A percentile compares a stretch with the other conserved stretches of the same genome.
These are phyloP conservation scores for Mya arenaria DNA, from an alignment of 1,140 invertebrate genomes.

Conservation along the genomic window DNA sequence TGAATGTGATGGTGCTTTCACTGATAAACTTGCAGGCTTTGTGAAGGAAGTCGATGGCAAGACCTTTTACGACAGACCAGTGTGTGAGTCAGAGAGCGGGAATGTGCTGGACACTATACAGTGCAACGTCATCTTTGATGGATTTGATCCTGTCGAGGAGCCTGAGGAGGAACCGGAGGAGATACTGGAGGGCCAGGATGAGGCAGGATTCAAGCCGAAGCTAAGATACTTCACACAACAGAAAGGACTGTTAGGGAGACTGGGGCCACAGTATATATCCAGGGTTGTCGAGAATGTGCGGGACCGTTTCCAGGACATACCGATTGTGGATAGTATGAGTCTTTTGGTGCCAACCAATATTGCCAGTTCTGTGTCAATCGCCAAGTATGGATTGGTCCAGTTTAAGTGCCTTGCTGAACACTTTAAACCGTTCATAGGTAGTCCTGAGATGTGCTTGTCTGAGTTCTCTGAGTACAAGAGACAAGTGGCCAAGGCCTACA, in stretches of 20 bases:
- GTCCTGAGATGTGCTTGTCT: background rate
- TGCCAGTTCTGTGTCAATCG: background rate
- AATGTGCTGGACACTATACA: background rate
- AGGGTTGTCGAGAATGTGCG: background rate
- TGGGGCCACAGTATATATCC: background rate
- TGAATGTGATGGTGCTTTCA: constrained; percentile 11
- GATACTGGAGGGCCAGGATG: background rate
- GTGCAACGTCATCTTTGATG: background rate
- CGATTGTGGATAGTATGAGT: background rate
- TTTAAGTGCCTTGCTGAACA: background rate
- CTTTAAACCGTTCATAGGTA: background rate
- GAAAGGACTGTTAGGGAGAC: background rate
- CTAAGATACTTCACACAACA: constrained; percentile 3
- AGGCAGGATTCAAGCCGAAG: background rate
- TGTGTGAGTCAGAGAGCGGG: background rate
- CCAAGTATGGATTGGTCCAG: background rate
- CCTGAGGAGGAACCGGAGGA: background rate
- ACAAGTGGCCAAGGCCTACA: no score
- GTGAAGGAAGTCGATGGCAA: background rate
- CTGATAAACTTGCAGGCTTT: background rate
- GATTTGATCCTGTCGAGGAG: background rate
- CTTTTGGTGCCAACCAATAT: constrained; percentile 11
- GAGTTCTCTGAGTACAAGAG: constrained; percentile 6
- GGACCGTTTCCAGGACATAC: constrained; percentile 2
- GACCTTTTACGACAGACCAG: background rate